A percentile compares a stretch with the other conserved stretches of the same genome.
Evolutionary conservation across 2,888 invertebrate species (phyloP).

Genomic region (Drosophila limbata): DNA sequence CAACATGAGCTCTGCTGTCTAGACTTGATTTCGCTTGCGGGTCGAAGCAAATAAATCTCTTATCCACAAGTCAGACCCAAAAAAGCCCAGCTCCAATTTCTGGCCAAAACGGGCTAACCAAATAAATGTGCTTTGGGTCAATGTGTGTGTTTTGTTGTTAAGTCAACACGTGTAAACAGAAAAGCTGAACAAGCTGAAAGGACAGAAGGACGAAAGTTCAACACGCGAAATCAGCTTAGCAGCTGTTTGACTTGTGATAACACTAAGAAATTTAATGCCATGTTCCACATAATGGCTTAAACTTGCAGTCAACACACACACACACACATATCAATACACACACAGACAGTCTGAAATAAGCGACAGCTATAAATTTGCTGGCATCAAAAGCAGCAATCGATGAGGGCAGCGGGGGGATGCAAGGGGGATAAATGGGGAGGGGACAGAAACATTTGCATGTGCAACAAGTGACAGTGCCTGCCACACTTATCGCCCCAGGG

Average conservation of each 20-base stretch:
- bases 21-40: conserved; percentile 69
- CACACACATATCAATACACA: neutral
- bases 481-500: conserved; percentile 5
- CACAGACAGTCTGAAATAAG: conserved; percentile 15
- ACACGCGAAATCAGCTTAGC: conserved; percentile 70
- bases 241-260: conserved; percentile 66
- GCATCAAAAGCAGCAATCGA: conserved; percentile 45
- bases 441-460: conserved; percentile 36
- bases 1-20: conserved; percentile 66
- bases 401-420: neutral
- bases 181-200: conserved; percentile 43
- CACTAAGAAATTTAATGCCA: conserved; percentile 50
- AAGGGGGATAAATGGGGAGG: neutral
- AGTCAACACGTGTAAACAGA: conserved; percentile 69
- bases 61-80: conserved; percentile 13
- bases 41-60: conserved; percentile 66
- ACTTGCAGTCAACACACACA: conserved; percentile 35
- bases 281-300: conserved; percentile 38
- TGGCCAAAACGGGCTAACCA: conserved; percentile 52
- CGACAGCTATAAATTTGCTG: conserved; percentile 51
- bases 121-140: conserved; percentile 72
- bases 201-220: conserved; percentile 62
- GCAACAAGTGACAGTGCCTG: conserved; percentile 46
- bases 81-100: neutral
- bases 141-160: conserved; percentile 33